phyloP scores from a whole-genome alignment of 2,888 invertebrate species.

The Linnaemya tessellans region DNA sequence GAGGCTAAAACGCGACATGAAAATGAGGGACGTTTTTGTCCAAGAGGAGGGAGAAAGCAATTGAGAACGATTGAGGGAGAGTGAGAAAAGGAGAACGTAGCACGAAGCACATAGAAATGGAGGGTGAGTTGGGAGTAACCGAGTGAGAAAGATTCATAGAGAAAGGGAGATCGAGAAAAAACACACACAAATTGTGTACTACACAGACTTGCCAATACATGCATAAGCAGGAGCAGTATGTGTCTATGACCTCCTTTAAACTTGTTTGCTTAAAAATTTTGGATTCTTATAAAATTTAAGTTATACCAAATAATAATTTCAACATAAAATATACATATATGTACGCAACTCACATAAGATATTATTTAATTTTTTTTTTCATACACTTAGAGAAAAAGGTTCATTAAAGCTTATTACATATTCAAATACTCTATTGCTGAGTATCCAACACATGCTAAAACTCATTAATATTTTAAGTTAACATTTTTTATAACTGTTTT shows the following conservation, averaged over 20 bases:
- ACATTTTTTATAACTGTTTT: background rate
- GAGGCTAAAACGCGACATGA: no score
- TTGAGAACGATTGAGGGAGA: no score
- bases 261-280: background rate
- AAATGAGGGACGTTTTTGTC: no score
- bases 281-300: background rate
- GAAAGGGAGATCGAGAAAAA: no score
- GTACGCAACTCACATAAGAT: background rate
- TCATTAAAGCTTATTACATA: conserved; percentile 54
- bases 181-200: no score
- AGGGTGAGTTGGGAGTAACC: no score
- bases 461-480: background rate
- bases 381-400: conserved; percentile 53
- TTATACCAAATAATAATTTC: conserved; percentile 9
- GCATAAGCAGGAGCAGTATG: no score
- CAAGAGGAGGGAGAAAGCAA: no score
- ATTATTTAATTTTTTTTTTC: background rate
- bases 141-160: no score
- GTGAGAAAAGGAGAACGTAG: no score
- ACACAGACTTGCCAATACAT: no score
- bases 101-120: no score
- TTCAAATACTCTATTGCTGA: background rate
- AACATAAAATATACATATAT: background rate
- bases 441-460: conserved; percentile 42
- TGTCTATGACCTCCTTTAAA: background rate